Evolutionary conservation across 2,113 vertebrate species (phyloP).

Genomic region (Xenotilapia leptura): DNA sequence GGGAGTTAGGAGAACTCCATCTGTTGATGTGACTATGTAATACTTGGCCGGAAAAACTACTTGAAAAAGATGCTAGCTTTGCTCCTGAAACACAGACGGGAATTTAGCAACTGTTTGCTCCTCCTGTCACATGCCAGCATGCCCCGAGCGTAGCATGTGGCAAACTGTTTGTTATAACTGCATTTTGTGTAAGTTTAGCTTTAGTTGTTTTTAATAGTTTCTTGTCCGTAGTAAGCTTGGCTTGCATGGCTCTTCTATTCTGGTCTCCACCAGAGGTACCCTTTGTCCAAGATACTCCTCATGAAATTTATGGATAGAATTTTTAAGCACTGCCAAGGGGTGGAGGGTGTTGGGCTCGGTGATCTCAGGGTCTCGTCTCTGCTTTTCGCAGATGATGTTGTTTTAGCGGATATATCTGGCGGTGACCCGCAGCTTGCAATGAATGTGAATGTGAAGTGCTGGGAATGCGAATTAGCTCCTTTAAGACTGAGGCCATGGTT

Average conservation of each 20-base stretch:
- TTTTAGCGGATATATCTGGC: neutral
- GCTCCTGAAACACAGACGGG: neutral
- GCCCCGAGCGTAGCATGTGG: neutral
- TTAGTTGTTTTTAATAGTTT: neutral
- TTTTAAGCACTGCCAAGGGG: neutral
- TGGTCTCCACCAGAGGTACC: neutral
- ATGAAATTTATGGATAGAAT: neutral
- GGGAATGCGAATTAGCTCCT: neutral
- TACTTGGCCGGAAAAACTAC: neutral
- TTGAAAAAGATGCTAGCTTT: neutral
- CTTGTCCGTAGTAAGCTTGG: neutral
- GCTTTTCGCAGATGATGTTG: neutral
- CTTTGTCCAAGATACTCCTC: neutral
- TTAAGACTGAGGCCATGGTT: neutral
- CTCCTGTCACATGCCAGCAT: neutral
- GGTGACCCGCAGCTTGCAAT: neutral
- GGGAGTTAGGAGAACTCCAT: neutral
- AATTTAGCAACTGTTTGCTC: neutral
- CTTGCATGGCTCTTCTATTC: neutral
- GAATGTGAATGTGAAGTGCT: neutral
- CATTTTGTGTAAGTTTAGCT: neutral
- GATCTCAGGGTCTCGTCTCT: neutral
- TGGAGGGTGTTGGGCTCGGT: neutral
- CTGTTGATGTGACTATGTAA: neutral
- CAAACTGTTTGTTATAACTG: neutral